A percentile compares a stretch with the other conserved stretches of the same genome.
These are phyloP conservation scores for Pristionchus arcanus DNA, from an alignment of 2,888 invertebrate species.

Conservation along the genomic window DNA sequence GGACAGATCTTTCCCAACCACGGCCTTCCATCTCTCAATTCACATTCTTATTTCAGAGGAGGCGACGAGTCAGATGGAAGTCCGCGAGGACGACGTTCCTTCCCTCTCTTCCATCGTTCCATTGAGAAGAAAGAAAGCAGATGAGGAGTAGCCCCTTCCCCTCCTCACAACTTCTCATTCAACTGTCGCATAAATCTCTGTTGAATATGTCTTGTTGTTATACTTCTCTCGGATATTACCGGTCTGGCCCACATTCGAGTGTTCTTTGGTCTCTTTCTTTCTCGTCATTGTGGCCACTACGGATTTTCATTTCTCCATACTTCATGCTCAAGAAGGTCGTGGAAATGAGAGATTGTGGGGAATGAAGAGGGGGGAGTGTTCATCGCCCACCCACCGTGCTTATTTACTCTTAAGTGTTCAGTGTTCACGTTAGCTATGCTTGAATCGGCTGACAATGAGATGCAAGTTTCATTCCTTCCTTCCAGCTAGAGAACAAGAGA, in stretches of 20 bases:
- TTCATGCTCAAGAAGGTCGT: neutral
- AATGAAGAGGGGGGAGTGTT: neutral
- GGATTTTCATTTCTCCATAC: neutral
- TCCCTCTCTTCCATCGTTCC: slow-evolving; percentile 11
- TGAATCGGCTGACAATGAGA: neutral
- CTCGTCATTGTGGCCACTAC: neutral
- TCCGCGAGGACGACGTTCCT: neutral
- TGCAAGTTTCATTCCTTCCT: neutral
- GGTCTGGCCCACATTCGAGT: neutral
- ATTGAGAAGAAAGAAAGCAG: slow-evolving; percentile 23
- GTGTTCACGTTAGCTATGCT: neutral
- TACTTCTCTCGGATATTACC: slow-evolving; percentile 2
- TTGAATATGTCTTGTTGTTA: neutral
- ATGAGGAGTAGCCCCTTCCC: neutral
- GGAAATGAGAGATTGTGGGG: neutral
- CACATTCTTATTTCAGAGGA: neutral
- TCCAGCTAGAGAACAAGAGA: neutral
- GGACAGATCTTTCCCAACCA: neutral
- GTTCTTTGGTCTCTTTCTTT: neutral
- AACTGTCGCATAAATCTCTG: slow-evolving; percentile 36
- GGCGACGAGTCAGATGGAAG: neutral
- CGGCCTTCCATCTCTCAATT: neutral
- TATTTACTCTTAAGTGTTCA: neutral
- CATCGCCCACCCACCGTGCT: neutral
- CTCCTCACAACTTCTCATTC: neutral